Percentiles rank a stretch among this genome's conserved stretches.
Conservation (phyloP, 2,888 invertebrate species). For the Meteorus colon region DNA sequence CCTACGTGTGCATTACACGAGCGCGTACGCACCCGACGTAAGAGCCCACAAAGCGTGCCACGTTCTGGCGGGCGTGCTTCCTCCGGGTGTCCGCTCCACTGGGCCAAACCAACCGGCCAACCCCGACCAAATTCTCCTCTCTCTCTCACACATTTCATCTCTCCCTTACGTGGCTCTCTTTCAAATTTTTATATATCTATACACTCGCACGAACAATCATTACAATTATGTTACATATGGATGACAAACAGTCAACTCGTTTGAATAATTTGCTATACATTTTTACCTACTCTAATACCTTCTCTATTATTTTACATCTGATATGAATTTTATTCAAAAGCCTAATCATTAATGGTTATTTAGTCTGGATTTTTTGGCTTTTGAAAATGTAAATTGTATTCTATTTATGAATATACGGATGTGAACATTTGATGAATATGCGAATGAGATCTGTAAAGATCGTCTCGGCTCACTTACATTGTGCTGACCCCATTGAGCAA, state of each 20-base stretch:
- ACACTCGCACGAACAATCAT: no score
- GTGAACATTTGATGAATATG: neutral
- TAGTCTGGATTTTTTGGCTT: no score
- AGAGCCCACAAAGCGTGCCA: conserved; percentile 70
- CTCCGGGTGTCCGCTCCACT: conserved; percentile 73
- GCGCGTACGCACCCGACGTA: conserved; percentile 35
- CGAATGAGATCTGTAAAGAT: conserved; percentile 39
- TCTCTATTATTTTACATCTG: no score
- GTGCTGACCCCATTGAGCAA: conserved; percentile 23
- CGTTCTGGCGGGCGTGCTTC: conserved; percentile 73
- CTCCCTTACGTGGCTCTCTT: conserved; percentile 28
- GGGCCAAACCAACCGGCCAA: conserved; percentile 67
- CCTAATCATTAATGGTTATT: no score
- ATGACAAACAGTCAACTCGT: no score
- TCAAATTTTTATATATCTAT: neutral
- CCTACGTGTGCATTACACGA: conserved; percentile 46
- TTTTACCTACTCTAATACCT: no score
- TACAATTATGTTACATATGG: no score
- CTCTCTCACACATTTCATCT: conserved; percentile 49
- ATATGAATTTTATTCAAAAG: no score
- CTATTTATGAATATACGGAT: neutral
- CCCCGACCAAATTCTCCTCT: conserved; percentile 50
- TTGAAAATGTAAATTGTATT: no score
- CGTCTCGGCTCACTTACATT: conserved; percentile 53
- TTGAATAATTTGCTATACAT: no score